phyloP scores from a whole-genome alignment of 2,888 invertebrate genomes.

The Anthrax anthrax region DNA sequence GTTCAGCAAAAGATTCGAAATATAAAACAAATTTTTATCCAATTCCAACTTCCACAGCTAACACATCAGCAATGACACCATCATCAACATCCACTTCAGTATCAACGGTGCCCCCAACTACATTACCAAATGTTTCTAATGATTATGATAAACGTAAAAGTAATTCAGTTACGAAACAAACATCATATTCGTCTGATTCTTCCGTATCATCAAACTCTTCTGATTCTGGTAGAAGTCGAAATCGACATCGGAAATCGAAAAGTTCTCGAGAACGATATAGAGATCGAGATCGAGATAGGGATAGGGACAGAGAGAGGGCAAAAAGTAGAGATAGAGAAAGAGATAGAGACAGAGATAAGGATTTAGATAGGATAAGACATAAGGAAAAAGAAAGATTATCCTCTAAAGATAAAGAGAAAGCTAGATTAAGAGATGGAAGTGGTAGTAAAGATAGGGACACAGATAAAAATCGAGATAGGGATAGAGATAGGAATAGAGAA shows the following conservation, averaged over 20 bases:
- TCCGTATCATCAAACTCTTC: conserved; percentile 8
- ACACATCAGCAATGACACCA: neutral
- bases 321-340: neutral
- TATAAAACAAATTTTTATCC: conserved; percentile 7
- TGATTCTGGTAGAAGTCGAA: conserved; percentile 5
- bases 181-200: conserved; percentile 2
- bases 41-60: conserved; percentile 1
- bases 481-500: neutral
- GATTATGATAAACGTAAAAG: conserved; percentile 8
- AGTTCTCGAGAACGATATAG: neutral
- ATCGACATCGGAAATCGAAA: conserved; percentile 1
- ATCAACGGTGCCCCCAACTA: neutral
- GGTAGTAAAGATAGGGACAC: neutral
- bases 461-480: neutral
- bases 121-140: conserved; percentile 1
- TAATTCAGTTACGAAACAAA: neutral
- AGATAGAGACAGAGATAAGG: neutral
- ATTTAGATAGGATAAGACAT: neutral
- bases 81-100: neutral
- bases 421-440: too few species aligned
- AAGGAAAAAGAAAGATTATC: neutral
- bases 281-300: neutral
- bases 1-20: conserved; percentile 30
- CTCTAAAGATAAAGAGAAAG: too few species aligned
- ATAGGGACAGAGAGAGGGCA: neutral